Evolutionary conservation across 2,113 vertebrate species (phyloP), one percentile per base, ranked within the genome.

Genomic region (Porphyrio hochstetteri): DNA sequence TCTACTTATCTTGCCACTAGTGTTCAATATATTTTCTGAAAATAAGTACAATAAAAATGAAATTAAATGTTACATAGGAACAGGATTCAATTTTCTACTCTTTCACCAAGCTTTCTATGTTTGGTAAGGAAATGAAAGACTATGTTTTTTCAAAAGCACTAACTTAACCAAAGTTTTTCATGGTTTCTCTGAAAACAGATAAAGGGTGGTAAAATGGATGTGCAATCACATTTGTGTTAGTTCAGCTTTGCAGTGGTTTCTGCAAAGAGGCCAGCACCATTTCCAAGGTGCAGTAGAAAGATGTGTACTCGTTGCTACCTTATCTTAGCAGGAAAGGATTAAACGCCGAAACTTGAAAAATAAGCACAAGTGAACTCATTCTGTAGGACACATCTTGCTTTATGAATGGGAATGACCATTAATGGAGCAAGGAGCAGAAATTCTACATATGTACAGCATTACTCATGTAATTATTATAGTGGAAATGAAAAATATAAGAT

Each of bases 311-410:
- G 16, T 25, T 59, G n/a, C 23, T 48, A 11, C 28, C 6, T 56
- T 61, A 11, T 15, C 27, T 75, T 23, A 36, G 20, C 31, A 84
- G n/a, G 9, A 38, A 92, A 70, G 16, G 46, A 57, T 71, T 57
- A 77, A 69, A 50, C 33, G 48, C 2, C 40, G 44, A 16, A 70
- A 61, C 35, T 14, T 55, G 46, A 64, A 74, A 80, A 82, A 74
- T 33, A 5, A 55, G 24, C 10, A 31, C 1, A 23, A 3, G 8
- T 19, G 10, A 52, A 60, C 38, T 35, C 35, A 76, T 82, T 82
- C 35, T 35, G 55, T 44, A 68, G 52, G 19, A 55, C 42, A 67
- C 0, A 0, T 38, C 53, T 60, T 10, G 1, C 28, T 0, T 0
- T 75, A 55, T 23, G 7, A 70, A 64, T 59, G 57, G 42, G 29